These are phyloP conservation scores for Parazoanthus swiftii DNA, from an alignment of 92 coral and sea anemone genomes.

Conservation along the genomic window DNA sequence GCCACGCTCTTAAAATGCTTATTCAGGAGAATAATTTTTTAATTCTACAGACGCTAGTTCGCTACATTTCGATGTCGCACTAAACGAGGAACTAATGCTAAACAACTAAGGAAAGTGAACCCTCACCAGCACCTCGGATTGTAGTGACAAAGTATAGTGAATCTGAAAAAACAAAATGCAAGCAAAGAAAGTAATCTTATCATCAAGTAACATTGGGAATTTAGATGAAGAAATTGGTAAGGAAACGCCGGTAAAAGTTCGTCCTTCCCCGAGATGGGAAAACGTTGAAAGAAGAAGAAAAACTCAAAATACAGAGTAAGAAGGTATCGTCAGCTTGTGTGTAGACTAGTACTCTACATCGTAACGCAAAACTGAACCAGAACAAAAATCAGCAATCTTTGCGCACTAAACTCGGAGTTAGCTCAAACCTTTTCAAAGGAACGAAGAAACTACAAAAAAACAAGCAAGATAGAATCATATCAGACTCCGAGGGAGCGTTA, in stretches of 20 bases:
- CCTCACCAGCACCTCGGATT: neutral
- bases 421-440: neutral
- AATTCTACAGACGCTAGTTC: neutral
- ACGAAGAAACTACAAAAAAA: neutral
- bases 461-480: neutral
- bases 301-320: neutral
- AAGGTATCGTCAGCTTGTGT: neutral
- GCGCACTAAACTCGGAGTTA: neutral
- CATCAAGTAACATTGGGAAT: neutral
- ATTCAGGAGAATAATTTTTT: neutral
- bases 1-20: neutral
- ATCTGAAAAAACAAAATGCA: neutral
- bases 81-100: neutral
- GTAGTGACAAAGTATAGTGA: neutral
- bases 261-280: neutral
- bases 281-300: neutral
- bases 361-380: neutral
- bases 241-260: neutral
- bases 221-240: neutral
- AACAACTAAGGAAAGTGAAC: neutral
- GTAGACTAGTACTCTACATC: neutral
- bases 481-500: no score
- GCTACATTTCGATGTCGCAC: neutral
- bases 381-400: neutral
- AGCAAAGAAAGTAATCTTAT: neutral